Percentiles rank a stretch among this genome's conserved stretches.
These are phyloP conservation scores for Eclectus roratus DNA, from an alignment of 2,113 vertebrate genomes.

Conservation along the genomic window DNA sequence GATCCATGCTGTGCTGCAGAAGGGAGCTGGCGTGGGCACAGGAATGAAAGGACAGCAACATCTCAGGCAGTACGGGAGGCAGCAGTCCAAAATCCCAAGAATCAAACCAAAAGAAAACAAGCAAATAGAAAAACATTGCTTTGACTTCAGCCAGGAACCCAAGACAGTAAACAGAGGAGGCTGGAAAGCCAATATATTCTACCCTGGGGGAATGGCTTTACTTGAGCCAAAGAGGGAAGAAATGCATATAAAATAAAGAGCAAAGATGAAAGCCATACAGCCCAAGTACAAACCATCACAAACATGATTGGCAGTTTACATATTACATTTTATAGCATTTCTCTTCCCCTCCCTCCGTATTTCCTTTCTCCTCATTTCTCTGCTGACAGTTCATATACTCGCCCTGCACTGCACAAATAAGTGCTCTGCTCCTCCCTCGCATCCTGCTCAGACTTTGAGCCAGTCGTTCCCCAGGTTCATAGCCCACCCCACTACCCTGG, in stretches of 20 bases:
- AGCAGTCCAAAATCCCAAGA: not conserved
- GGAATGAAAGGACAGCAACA: not conserved
- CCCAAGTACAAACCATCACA: not conserved
- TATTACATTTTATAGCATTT: constrained; percentile 40
- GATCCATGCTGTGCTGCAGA: accelerated
- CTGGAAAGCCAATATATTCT: not conserved
- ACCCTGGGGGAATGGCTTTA: not conserved
- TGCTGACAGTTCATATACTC: not conserved
- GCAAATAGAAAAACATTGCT: not conserved
- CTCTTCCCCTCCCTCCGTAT: not conserved
- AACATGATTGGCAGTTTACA: constrained; percentile 20
- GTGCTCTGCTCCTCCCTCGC: not conserved
- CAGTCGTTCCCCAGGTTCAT: not conserved
- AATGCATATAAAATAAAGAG: not conserved
- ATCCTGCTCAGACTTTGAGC: not conserved
- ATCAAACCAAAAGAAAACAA: constrained; percentile 13
- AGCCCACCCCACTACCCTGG: not conserved
- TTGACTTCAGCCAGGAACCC: not conserved
- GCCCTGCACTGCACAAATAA: not conserved
- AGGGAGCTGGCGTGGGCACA: accelerated
- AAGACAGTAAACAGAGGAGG: constrained; percentile 7
- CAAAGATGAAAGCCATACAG: constrained; percentile 1
- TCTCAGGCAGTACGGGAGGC: not conserved
- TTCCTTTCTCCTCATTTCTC: constrained; percentile 12
- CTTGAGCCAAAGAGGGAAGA: not conserved